A percentile compares a stretch with the other conserved stretches of the same genome.
phyloP scores from a whole-genome alignment of 2,888 invertebrate genomes.

The Ecliptopera silaceata region DNA sequence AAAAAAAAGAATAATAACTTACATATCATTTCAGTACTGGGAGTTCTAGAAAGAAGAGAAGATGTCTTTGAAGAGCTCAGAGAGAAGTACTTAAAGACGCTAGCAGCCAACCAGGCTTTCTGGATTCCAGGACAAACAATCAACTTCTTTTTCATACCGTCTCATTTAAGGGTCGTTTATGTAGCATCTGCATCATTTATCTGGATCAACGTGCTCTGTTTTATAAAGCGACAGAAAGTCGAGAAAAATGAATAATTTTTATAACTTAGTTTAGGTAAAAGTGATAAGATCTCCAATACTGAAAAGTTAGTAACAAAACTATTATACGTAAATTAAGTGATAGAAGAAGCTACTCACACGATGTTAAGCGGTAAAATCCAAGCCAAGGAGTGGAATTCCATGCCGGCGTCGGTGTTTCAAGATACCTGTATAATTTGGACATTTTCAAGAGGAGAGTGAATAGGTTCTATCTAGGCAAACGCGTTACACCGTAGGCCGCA shows the following conservation, averaged over 20 bases:
- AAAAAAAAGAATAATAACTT: too few species aligned
- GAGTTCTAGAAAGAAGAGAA: constrained; percentile 87
- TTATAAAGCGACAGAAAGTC: constrained; percentile 86
- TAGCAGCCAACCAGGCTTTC: constrained; percentile 89
- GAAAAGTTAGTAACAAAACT: too few species aligned
- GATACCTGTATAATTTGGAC: too few species aligned
- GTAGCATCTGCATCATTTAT: constrained; percentile 90
- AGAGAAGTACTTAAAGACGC: constrained; percentile 88
- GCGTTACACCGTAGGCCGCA: too few species aligned
- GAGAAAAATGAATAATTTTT: constrained; percentile 16
- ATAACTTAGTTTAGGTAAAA: background rate
- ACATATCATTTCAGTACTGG: constrained; percentile 89
- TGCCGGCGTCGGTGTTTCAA: too few species aligned
- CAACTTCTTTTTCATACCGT: constrained; percentile 89
- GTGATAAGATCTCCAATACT: background rate
- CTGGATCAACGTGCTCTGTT: constrained; percentile 94
- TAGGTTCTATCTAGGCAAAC: too few species aligned
- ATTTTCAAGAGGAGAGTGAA: too few species aligned
- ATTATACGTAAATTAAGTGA: too few species aligned
- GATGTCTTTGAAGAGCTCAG: constrained; percentile 88
- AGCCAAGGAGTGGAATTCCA: too few species aligned
- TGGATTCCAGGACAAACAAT: constrained; percentile 92
- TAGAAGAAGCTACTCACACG: too few species aligned
- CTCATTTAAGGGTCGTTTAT: constrained; percentile 89
- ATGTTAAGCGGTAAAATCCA: too few species aligned